These are phyloP conservation scores for Allacma fusca DNA, from an alignment of 2,888 invertebrate genomes.

Conservation along the genomic window DNA sequence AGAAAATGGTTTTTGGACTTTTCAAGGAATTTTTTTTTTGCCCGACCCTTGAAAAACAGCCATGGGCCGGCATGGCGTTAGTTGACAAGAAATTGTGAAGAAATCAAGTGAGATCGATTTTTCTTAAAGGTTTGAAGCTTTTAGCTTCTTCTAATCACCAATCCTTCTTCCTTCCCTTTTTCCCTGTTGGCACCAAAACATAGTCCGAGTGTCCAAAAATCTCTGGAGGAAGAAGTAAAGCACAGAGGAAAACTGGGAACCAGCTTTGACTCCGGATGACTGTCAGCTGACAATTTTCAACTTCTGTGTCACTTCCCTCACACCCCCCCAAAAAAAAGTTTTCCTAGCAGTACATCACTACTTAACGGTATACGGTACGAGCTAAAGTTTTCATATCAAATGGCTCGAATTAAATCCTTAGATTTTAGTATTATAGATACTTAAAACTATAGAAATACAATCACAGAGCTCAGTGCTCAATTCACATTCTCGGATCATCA, in stretches of 20 bases:
- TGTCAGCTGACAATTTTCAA: constrained; percentile 24
- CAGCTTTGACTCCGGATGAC: constrained; percentile 23
- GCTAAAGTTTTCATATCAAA: neutral
- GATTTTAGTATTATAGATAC: no score
- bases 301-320: neutral
- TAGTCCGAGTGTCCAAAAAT: neutral
- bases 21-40: no score
- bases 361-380: no score
- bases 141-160: neutral
- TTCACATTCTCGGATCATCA: no score
- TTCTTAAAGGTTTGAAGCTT: neutral
- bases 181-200: neutral
- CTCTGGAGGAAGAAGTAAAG: neutral
- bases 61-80: no score
- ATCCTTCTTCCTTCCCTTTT: neutral
- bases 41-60: no score
- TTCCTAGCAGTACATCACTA: no score
- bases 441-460: no score
- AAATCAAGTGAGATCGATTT: constrained; percentile 4
- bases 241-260: neutral
- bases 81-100: neutral
- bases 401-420: neutral
- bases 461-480: no score
- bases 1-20: no score
- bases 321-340: no score